Percentiles rank a stretch among this genome's conserved stretches.
Conservation (phyloP, 2,797 vertebrate species). For the Florisuga fusca region DNA sequence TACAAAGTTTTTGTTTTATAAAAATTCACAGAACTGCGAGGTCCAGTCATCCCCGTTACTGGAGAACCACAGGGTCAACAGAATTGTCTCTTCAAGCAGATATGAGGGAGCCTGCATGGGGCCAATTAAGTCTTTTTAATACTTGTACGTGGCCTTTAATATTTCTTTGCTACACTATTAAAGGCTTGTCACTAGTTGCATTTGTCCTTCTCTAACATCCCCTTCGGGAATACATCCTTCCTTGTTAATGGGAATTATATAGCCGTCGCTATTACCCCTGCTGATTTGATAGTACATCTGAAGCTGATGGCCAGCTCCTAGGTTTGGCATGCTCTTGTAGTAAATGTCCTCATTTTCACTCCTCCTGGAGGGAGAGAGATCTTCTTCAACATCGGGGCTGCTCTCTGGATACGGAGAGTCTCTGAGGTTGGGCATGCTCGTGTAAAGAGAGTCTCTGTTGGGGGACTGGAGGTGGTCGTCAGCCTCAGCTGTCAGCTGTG, state of each 20-base stretch:
- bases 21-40: slow-evolving; percentile 87
- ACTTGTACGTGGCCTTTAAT: slow-evolving; percentile 80
- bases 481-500: slow-evolving; percentile 88
- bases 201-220: slow-evolving; percentile 98
- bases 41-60: slow-evolving; percentile 79
- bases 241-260: slow-evolving; percentile 95
- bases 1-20: slow-evolving; percentile 91
- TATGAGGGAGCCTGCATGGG: slow-evolving; percentile 68
- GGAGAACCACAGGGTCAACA: slow-evolving; percentile 81
- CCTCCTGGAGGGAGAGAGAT: slow-evolving; percentile 92
- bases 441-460: slow-evolving; percentile 99
- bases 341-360: slow-evolving; percentile 96
- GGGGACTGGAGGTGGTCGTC: slow-evolving; percentile 93
- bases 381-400: slow-evolving; percentile 90
- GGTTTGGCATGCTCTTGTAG: slow-evolving; percentile 99
- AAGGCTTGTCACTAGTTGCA: slow-evolving; percentile 99
- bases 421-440: slow-evolving; percentile 98
- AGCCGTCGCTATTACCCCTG: slow-evolving; percentile 94
- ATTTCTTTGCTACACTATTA: slow-evolving; percentile 87
- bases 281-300: slow-evolving; percentile 98
- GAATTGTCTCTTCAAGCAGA: slow-evolving; percentile 78
- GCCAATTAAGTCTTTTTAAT: slow-evolving; percentile 76
- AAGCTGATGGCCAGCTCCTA: slow-evolving; percentile 92
- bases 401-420: slow-evolving; percentile 95
- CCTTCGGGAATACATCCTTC: slow-evolving; percentile 95